These are phyloP conservation scores for Diorhabda sublineata DNA, from an alignment of 1,140 invertebrate genomes.

Conservation along the genomic window DNA sequence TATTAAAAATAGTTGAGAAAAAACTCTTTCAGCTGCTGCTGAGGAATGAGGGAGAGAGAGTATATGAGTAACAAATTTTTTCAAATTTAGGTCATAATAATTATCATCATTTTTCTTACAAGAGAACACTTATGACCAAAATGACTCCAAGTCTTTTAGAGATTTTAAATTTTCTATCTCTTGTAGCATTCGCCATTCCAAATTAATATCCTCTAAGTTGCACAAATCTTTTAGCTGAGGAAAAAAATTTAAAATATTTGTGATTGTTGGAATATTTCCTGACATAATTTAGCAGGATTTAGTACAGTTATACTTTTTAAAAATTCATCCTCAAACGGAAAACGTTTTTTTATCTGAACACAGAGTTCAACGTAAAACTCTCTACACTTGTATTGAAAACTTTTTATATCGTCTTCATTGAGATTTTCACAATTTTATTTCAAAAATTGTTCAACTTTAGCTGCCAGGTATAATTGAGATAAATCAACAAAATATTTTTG, in stretches of 20 bases:
- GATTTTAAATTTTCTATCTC: conserved; percentile 4
- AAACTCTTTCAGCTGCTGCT: conserved; percentile 11
- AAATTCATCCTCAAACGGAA: background rate
- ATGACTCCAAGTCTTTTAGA: background rate
- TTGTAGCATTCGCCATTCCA: background rate
- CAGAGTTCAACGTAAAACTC: background rate
- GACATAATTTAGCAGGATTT: background rate
- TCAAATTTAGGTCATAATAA: background rate
- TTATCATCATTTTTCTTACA: background rate
- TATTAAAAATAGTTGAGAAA: conserved; percentile 15
- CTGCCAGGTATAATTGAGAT: background rate
- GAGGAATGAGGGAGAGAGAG: conserved; percentile 11
- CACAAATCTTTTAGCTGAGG: background rate
- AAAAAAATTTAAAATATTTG: background rate
- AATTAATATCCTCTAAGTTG: background rate
- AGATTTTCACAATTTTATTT: background rate
- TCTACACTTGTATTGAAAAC: background rate
- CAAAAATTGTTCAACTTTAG: too few relatives aligned
- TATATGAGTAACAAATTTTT: background rate
- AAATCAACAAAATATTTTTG: background rate
- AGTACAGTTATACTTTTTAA: background rate
- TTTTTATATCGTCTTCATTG: background rate
- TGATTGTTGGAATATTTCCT: background rate
- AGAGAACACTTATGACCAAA: background rate
- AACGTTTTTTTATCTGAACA: background rate